Evolutionary conservation across 1,140 invertebrate genomes (phyloP).

Genomic region (Cydia strobilella): DNA sequence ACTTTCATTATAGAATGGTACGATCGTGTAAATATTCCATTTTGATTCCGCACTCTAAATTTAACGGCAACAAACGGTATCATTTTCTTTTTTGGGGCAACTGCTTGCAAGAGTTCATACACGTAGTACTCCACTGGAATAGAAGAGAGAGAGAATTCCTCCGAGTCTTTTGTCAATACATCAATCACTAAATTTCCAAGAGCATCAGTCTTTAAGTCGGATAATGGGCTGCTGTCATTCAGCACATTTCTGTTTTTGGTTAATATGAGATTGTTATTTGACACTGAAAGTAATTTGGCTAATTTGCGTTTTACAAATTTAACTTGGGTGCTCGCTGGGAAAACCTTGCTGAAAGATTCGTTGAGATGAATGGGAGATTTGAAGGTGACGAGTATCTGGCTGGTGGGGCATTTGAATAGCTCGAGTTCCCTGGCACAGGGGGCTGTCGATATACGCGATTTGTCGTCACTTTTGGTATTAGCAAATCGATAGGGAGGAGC

Average conservation of each 20-base stretch:
- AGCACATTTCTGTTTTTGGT: conserved; percentile 71
- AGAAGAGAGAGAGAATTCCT: conserved; percentile 62
- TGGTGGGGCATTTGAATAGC: conserved; percentile 65
- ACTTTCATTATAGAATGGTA: conserved; percentile 72
- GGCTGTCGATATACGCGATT: conserved; percentile 60
- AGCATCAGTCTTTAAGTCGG: conserved; percentile 63
- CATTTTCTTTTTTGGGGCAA: conserved; percentile 64
- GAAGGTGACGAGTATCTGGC: conserved; percentile 66
- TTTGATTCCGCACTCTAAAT: conserved; percentile 72
- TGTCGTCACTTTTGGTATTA: conserved; percentile 48
- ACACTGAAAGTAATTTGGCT: conserved; percentile 66
- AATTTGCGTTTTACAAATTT: conserved; percentile 73
- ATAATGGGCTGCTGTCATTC: conserved; percentile 64
- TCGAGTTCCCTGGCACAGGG: conserved; percentile 61
- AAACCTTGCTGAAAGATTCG: conserved; percentile 70
- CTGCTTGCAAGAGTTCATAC: conserved; percentile 63
- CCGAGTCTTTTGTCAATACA: conserved; percentile 67
- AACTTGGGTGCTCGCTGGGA: conserved; percentile 67
- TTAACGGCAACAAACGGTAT: conserved; percentile 74
- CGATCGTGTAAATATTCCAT: conserved; percentile 70
- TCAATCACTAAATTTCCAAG: conserved; percentile 64
- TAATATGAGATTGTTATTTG: conserved; percentile 64
- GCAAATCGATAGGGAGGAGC: conserved; percentile 55
- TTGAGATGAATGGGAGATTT: conserved; percentile 65
- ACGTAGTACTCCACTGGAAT: conserved; percentile 69